Conservation (phyloP, 2,797 vertebrate species). For the Myiotriccus ornatus region DNA sequence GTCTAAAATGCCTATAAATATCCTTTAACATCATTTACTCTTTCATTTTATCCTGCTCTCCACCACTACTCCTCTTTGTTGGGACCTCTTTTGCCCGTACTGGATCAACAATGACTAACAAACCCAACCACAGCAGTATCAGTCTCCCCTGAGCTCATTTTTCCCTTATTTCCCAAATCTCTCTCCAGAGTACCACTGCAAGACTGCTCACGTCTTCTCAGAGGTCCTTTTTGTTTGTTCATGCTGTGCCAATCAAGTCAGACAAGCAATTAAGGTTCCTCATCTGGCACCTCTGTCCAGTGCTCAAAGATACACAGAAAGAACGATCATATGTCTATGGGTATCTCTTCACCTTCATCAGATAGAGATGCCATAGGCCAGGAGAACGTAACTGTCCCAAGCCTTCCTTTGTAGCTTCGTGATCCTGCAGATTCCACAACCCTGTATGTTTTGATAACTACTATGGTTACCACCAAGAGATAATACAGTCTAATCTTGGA, state of each 20-base stretch:
- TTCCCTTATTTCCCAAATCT: not conserved
- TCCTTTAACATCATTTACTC: not conserved
- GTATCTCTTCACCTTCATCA: not conserved
- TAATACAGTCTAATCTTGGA: not conserved
- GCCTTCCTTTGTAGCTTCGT: not conserved
- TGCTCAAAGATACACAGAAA: not conserved
- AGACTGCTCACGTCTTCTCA: not conserved
- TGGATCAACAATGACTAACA: not conserved
- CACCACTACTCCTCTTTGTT: not conserved
- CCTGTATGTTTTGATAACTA: not conserved
- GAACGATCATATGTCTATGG: not conserved
- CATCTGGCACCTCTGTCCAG: not conserved
- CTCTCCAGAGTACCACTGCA: not conserved
- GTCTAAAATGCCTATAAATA: not conserved
- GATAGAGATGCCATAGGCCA: fast-evolving
- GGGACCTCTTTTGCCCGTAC: not conserved
- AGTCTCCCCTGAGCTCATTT: not conserved
- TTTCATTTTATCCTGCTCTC: not conserved
- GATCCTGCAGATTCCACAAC: not conserved
- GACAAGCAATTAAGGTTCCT: not conserved
- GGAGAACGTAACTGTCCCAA: not conserved
- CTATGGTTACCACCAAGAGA: fast-evolving
- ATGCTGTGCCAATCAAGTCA: not conserved
- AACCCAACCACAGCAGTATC: not conserved
- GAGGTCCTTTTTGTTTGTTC: not conserved